Base-by-base conservation (phyloP, 2,888 invertebrate species). In the Sycophila texana region DNA sequence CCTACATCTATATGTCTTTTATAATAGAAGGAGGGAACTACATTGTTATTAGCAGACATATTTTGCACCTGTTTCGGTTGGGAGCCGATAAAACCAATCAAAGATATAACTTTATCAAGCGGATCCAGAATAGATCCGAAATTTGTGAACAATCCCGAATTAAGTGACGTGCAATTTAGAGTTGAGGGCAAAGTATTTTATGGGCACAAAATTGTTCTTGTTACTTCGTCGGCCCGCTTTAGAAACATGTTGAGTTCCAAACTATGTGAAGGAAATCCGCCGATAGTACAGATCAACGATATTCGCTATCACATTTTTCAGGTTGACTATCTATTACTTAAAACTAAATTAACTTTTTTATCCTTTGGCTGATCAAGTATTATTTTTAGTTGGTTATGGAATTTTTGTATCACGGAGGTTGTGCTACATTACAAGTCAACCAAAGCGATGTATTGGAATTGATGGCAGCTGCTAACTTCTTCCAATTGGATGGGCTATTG, bases 271-370 rank as follows among this genome's bases (percentile, higher is more conserved):
- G 94, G 94, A 65, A 94, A 93, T 85, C 93, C 96, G 51, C 97
- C 97, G 0, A 95, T 96, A 57, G 96, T 97, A 76, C 97, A 97
- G 91, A 97, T 98, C 85, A 97, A 97, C 85, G 97, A 98, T 88
- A 97, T 98, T 82, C 93, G 97, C 88, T 98, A 97, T 90, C 96
- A 96, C 86, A 97, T 97, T 86, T 98, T 98, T 90, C 96, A 98
- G 94, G 96, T 96, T 88, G 63, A 2, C 14, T 3, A 73, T 51
- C 39, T 39, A 39, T 39, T 39, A 39, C 10, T 39, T 10, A 39
- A 39, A 39, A 39, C 4, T 39, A 10, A 7, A 10, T 39, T 39
- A 39, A 10, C 39, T 39, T 39, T 26, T 68, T 57, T 13, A 57
- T 55, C 57, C 18, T 66, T 39, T 58, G 20, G 18, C 49, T 60